Percentiles rank a stretch among this genome's conserved stretches.
Conservation (phyloP, 2,113 vertebrate genomes). For the Urocitellus parryii region DNA sequence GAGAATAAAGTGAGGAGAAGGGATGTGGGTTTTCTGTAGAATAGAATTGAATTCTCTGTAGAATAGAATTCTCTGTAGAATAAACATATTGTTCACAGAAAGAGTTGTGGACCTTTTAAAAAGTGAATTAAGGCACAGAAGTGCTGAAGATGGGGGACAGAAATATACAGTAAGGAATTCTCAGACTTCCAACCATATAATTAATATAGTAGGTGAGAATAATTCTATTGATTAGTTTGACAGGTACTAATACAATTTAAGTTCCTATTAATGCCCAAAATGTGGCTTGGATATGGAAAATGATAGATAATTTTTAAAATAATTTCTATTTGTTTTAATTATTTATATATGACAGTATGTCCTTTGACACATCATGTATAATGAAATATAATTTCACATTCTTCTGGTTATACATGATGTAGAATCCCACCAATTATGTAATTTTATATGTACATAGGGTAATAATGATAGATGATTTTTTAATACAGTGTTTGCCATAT, state of each 20-base stretch:
- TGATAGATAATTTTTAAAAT: background rate
- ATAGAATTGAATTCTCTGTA: no score
- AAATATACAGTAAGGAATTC: background rate
- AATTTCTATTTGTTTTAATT: no score
- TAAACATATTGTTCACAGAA: background rate
- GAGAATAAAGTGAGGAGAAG: no score
- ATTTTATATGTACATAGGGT: no score
- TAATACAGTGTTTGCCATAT: background rate
- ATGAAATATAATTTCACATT: no score
- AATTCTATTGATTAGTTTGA: background rate
- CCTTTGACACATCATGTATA: no score
- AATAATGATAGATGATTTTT: background rate
- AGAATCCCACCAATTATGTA: no score
- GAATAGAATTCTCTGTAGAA: background rate
- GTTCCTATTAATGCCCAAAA: background rate
- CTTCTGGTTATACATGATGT: no score
- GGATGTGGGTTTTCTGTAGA: no score
- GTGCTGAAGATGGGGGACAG: accelerated
- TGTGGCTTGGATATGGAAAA: background rate
- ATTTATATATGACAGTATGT: no score
- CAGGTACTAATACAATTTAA: background rate
- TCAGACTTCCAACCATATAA: background rate
- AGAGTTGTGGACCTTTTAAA: background rate
- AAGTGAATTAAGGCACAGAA: background rate
- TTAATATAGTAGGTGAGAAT: background rate